Percentiles rank a stretch among this genome's conserved stretches.
phyloP scores from a whole-genome alignment of 1,140 invertebrate genomes.

The Dryas iulia region DNA sequence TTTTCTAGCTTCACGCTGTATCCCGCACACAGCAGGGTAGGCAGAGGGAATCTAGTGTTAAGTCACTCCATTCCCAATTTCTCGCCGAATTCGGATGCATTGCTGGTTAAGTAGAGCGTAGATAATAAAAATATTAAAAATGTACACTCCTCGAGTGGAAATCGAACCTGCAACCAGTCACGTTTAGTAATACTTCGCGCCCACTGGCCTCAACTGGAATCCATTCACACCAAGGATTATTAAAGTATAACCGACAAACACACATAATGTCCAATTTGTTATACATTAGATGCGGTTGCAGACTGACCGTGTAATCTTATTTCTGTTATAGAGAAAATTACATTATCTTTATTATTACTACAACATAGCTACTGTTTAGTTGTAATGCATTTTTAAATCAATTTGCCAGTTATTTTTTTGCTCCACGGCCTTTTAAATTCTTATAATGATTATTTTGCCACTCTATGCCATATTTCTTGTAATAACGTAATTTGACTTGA shows the following conservation, averaged over 20 bases:
- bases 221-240: conserved; percentile 17
- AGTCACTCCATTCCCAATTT: too few relatives aligned
- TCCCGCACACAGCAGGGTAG: too few relatives aligned
- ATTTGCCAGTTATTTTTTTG: conserved; percentile 31
- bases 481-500: background rate
- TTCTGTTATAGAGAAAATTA: conserved; percentile 35
- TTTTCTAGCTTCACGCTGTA: too few relatives aligned
- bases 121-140: too few relatives aligned
- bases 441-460: background rate
- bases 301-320: conserved; percentile 29
- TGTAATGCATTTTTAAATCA: conserved; percentile 34
- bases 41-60: too few relatives aligned
- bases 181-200: conserved; percentile 1
- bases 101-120: too few relatives aligned
- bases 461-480: background rate
- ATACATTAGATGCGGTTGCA: conserved; percentile 35
- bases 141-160: too few relatives aligned
- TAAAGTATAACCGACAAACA: conserved; percentile 28
- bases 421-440: background rate
- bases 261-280: conserved; percentile 25
- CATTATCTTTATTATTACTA: conserved; percentile 35
- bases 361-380: conserved; percentile 25
- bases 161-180: too few relatives aligned
- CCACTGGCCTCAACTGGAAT: conserved; percentile 12
- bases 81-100: too few relatives aligned